These are phyloP conservation scores for Ormyrus thymus DNA, from an alignment of 2,888 invertebrate genomes.

Conservation along the genomic window DNA sequence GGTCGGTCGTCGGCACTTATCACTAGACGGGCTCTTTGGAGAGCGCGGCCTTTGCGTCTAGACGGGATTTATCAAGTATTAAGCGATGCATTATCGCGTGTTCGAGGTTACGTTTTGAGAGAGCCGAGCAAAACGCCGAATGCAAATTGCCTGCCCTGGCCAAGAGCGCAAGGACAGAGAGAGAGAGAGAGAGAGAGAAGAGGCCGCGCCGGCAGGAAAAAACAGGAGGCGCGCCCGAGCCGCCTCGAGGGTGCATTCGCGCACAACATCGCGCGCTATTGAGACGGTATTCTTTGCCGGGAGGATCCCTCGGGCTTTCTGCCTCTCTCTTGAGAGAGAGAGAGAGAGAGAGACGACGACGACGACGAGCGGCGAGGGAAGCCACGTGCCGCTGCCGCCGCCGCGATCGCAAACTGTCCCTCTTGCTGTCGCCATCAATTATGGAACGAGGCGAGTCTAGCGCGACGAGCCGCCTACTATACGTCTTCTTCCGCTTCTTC, in stretches of 20 bases:
- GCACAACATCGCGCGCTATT: conserved; percentile 60
- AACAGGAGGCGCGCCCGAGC: conserved; percentile 19
- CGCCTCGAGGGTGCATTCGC: conserved; percentile 59
- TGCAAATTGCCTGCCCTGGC: conserved; percentile 54
- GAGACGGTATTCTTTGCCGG: conserved; percentile 64
- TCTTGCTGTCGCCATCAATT: conserved; percentile 69
- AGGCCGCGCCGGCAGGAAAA: conserved; percentile 4
- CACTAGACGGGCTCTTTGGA: neutral
- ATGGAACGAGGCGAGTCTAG: conserved; percentile 72
- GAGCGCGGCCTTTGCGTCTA: conserved; percentile 53
- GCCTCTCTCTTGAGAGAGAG: conserved; percentile 7
- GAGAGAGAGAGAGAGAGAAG: conserved; percentile 9
- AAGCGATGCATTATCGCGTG: conserved; percentile 61
- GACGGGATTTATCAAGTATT: conserved; percentile 63
- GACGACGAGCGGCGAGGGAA: neutral
- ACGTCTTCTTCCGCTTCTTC: conserved; percentile 43
- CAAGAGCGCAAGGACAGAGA: conserved; percentile 33
- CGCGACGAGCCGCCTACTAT: conserved; percentile 50
- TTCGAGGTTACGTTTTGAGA: conserved; percentile 55
- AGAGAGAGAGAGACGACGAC: neutral
- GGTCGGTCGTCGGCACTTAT: neutral
- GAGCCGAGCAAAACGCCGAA: neutral
- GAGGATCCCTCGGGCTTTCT: conserved; percentile 64
- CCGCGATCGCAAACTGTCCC: conserved; percentile 44
- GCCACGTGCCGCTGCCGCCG: conserved; percentile 1